Base-by-base conservation (phyloP, 37 sponge, comb jelly and placozoan genomes). In the Cliona cf. orientalis region DNA sequence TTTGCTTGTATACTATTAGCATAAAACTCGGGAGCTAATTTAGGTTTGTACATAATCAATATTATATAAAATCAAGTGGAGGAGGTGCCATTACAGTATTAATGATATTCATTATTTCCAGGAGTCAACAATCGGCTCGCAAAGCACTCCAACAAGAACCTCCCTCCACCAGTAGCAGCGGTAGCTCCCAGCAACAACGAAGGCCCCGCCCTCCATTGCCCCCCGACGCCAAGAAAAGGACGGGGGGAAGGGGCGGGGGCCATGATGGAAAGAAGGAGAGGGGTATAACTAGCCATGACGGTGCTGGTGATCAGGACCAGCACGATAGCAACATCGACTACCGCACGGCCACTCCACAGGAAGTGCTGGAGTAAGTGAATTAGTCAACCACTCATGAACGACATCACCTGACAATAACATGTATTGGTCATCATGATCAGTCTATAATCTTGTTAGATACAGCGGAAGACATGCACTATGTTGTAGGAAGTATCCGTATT, bases 331-430 rank as follows among this genome's bases (percentile, higher is more conserved):
- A 29, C 2, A 71, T 5, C 11, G 80, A 79, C 56, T 71, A 71
- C 41, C 58, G 81, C 22, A 71, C 72, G 37, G 63, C 58, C n/a
- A 81, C 81, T 33, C 80, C 80, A 53, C 80, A 79, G 34, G 80
- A 79, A 67, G 80, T 79, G 22, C 42, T 79, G 41, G 55, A 68
- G 80, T 79, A 36, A 69, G 68, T 64, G 1, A 35, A 7, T 12
- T 11, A 44, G 70, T 69, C 44, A 26, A 44, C 70, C 41, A 44
- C 26, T 41, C 23, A 41, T 14, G 66, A 5, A 31, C 36, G 66
- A 37, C 38, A 31, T 66, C 3, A 66, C 36, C 36, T n/a, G n/a
- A n/a, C n/a, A n/a, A n/a, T n/a, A n/a, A n/a, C n/a, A n/a, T n/a
- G n/a, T n/a, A n/a, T n/a, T n/a, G n/a, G n/a, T n/a, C n/a, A n/a